Percentiles rank a stretch among this genome's conserved stretches.
Evolutionary conservation across 2,888 invertebrate genomes (phyloP).

Genomic region (Ellobium chinense): DNA sequence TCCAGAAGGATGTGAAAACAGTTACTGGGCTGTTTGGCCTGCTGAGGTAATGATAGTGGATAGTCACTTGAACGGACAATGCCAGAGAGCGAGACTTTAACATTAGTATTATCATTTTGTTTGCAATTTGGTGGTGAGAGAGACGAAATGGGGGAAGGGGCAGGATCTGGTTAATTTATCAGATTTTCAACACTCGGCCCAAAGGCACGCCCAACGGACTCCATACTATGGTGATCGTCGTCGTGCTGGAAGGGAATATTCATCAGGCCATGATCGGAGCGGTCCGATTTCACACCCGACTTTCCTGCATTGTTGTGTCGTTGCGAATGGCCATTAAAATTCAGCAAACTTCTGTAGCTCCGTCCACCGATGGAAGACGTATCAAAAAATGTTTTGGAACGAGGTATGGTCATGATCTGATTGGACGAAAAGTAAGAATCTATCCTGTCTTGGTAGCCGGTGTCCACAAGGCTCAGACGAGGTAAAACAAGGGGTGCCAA

Average conservation of each 20-base stretch:
- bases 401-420: conserved; percentile 54
- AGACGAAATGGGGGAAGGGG: no score
- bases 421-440: conserved; percentile 60
- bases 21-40: no score
- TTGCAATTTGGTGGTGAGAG: no score
- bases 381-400: conserved; percentile 51
- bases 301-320: conserved; percentile 3
- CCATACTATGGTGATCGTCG: conserved; percentile 7
- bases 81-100: no score
- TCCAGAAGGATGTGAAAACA: no score
- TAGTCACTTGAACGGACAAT: no score
- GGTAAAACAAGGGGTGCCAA: conserved; percentile 52
- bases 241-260: neutral
- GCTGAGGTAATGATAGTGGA: no score
- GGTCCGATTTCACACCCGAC: conserved; percentile 3
- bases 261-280: conserved; percentile 15
- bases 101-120: no score
- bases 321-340: neutral
- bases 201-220: conserved; percentile 3
- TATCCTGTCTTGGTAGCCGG: conserved; percentile 52
- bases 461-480: conserved; percentile 50
- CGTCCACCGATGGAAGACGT: conserved; percentile 40
- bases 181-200: neutral
- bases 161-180: neutral
- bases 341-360: conserved; percentile 34